A percentile compares a stretch with the other conserved stretches of the same genome.
Evolutionary conservation across 2,888 invertebrate genomes (phyloP).

Genomic region (Belgica antarctica): DNA sequence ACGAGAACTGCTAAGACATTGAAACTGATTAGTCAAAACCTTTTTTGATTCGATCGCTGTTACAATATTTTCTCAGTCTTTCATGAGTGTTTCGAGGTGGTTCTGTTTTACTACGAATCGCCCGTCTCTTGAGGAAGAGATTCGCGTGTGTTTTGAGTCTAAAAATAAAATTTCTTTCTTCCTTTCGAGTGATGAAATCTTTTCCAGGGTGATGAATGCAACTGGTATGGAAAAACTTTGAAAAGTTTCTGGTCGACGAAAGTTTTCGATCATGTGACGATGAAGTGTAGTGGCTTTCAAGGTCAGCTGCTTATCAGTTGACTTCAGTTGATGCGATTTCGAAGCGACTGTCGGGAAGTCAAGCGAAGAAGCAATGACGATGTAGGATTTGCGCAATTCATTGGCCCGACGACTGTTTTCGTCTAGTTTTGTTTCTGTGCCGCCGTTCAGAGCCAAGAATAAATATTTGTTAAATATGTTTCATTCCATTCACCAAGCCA

Average conservation of each 20-base stretch:
- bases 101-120: constrained; percentile 23
- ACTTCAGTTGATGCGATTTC: too few species aligned
- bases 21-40: background rate
- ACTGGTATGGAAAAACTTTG: too few species aligned
- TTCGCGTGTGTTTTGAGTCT: constrained; percentile 20
- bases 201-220: background rate
- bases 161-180: constrained; percentile 22
- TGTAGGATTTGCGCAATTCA: background rate
- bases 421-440: background rate
- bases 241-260: background rate
- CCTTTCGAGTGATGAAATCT: background rate
- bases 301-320: background rate
- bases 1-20: constrained; percentile 1
- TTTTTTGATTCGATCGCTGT: too few species aligned
- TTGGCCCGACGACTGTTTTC: background rate
- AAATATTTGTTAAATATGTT: constrained; percentile 26
- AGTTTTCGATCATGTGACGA: background rate
- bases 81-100: constrained; percentile 11
- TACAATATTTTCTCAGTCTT: too few species aligned
- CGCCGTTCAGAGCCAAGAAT: background rate
- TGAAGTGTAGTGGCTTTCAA: too few species aligned
- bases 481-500: background rate
- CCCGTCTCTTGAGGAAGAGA: background rate
- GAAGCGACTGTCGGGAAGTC: background rate
- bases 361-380: background rate